Evolutionary conservation across 1,140 invertebrate species (phyloP).

Genomic region (Papilio aristodemus): DNA sequence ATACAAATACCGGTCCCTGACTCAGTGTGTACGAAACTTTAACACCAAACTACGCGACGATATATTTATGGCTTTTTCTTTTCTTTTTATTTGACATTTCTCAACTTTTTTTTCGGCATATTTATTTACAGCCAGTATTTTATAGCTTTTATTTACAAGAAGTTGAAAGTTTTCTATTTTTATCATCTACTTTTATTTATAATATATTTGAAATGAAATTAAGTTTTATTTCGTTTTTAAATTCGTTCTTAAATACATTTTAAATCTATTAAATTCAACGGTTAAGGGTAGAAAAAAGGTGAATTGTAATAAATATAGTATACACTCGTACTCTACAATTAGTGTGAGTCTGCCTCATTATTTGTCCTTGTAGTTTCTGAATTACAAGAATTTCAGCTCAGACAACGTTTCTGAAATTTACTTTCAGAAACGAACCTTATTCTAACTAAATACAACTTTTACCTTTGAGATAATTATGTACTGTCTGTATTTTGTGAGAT

Average conservation of each 20-base stretch:
- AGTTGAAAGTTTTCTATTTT: not conserved
- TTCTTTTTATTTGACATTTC: not conserved
- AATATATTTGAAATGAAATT: no score
- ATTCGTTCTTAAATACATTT: not conserved
- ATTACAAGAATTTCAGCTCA: constrained; percentile 19
- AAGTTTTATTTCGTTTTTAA: not conserved
- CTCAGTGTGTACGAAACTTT: constrained; percentile 33
- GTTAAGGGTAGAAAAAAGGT: not conserved
- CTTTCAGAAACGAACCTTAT: constrained; percentile 13
- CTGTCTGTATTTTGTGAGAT: not conserved
- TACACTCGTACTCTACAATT: not conserved
- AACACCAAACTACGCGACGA: no score
- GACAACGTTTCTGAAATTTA: not conserved
- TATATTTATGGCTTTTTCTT: not conserved
- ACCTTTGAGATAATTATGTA: constrained; percentile 5
- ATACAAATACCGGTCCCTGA: constrained; percentile 36
- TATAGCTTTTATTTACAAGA: not conserved
- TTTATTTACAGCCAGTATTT: not conserved
- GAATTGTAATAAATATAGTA: not conserved
- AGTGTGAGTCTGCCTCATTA: constrained; percentile 7
- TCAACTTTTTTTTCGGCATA: not conserved
- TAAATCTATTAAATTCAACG: not conserved
- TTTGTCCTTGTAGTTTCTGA: constrained; percentile 7
- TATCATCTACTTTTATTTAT: no score
- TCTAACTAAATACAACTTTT: constrained; percentile 6